Evolutionary conservation across 2,113 vertebrate genomes (phyloP).

Genomic region (Pelecanus crispus): DNA sequence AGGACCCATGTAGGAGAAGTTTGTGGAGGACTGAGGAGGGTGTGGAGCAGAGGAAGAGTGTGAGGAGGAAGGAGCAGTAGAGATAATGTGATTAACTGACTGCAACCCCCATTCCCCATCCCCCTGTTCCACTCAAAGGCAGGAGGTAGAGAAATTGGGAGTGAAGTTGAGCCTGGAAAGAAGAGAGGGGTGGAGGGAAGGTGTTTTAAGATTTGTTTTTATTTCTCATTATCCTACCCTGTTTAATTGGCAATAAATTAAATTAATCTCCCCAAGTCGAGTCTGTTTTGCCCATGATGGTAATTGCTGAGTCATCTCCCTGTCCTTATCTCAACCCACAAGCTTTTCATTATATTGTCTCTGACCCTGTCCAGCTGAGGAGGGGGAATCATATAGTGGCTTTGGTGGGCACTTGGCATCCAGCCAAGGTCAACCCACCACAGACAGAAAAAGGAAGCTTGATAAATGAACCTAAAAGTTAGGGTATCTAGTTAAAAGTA

Average conservation of each 20-base stretch:
- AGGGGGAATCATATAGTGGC: not conserved
- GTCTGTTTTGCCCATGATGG: not conserved
- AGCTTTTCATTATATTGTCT: not conserved
- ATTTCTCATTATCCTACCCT: not conserved
- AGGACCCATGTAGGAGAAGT: not conserved
- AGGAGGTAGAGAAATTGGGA: not conserved
- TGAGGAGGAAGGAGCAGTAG: not conserved
- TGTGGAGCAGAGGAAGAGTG: not conserved
- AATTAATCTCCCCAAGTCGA: not conserved
- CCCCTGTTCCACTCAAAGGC: fast-evolving
- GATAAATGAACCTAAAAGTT: not conserved
- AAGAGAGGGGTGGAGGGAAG: not conserved
- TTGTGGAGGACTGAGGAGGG: fast-evolving
- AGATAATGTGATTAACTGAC: not conserved
- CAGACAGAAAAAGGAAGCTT: not conserved
- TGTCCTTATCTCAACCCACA: fast-evolving
- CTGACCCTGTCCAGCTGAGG: not conserved
- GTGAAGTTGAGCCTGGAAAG: not conserved
- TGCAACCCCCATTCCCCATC: fast-evolving
- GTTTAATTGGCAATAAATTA: not conserved
- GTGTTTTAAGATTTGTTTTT: not conserved
- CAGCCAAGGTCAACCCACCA: not conserved
- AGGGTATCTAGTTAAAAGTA: not conserved
- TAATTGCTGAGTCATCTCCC: not conserved
- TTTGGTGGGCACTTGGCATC: not conserved